phyloP scores from a whole-genome alignment of 2,888 invertebrate genomes.

The Troides oblongomaculatus region DNA sequence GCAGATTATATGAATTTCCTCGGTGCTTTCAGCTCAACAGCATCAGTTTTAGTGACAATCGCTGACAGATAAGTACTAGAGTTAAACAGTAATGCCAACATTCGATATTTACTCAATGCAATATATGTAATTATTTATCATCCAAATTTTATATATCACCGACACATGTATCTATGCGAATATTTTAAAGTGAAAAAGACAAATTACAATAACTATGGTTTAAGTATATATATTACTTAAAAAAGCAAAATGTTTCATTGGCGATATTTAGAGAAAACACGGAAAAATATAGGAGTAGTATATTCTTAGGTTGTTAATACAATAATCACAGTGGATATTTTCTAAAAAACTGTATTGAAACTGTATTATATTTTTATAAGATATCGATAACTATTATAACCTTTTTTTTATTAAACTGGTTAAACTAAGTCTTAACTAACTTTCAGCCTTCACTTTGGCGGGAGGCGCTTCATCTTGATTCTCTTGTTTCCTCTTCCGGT shows the following conservation, averaged over 20 bases:
- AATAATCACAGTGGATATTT: neutral
- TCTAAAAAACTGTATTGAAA: neutral
- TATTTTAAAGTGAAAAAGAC: neutral
- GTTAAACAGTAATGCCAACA: neutral
- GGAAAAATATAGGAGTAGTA: no score
- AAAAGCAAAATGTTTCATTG: no score
- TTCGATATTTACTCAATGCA: neutral
- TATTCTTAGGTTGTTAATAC: neutral
- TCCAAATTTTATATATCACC: neutral
- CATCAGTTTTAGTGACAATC: neutral
- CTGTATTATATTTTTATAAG: neutral
- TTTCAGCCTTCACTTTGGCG: conserved; percentile 53
- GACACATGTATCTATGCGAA: neutral
- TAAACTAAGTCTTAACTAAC: conserved; percentile 40
- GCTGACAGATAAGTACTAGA: neutral
- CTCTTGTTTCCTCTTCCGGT: conserved; percentile 57
- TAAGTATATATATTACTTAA: no score
- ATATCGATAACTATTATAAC: neutral
- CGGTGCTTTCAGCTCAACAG: conserved; percentile 3
- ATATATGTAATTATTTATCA: neutral
- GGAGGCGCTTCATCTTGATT: conserved; percentile 51
- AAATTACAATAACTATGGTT: neutral
- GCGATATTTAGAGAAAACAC: no score
- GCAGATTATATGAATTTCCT: conserved; percentile 13
- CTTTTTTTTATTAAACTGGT: neutral